These are phyloP conservation scores for Trachymyrmex septentrionalis DNA, from an alignment of 1,140 invertebrate genomes.

Conservation along the genomic window DNA sequence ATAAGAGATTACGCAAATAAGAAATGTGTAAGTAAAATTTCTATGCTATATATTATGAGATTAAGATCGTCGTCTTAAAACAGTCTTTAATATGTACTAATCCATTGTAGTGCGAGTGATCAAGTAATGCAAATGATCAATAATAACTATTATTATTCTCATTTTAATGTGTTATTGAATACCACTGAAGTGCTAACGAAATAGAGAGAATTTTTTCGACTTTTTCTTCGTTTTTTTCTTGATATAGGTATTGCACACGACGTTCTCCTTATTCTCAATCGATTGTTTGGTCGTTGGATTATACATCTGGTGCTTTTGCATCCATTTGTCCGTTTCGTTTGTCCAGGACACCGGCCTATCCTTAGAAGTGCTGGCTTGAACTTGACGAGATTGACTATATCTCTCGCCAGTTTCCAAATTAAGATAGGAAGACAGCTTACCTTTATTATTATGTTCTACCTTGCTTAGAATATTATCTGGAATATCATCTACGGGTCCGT, in stretches of 20 bases:
- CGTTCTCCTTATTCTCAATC: conserved; percentile 77
- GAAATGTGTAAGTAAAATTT: too few relatives aligned
- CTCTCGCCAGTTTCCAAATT: conserved; percentile 74
- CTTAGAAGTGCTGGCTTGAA: conserved; percentile 65
- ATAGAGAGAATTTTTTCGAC: conserved; percentile 80
- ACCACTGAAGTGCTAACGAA: conserved; percentile 72
- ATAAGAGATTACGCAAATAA: too few relatives aligned
- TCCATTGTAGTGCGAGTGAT: too few relatives aligned
- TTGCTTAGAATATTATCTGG: conserved; percentile 9
- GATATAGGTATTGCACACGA: conserved; percentile 28
- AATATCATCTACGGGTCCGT: conserved; percentile 80
- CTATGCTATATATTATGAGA: too few relatives aligned
- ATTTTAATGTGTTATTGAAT: background rate
- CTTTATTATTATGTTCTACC: conserved; percentile 63
- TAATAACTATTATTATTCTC: background rate
- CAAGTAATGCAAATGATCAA: too few relatives aligned
- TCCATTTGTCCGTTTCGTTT: conserved; percentile 82
- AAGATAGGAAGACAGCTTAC: conserved; percentile 72
- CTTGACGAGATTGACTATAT: conserved; percentile 4
- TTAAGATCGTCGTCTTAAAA: too few relatives aligned
- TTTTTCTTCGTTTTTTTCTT: conserved; percentile 72
- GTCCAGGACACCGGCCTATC: conserved; percentile 82
- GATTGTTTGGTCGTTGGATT: conserved; percentile 77
- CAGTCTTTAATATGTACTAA: too few relatives aligned
- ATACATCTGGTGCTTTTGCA: conserved; percentile 82